Evolutionary conservation across 2,797 vertebrate genomes (phyloP), one percentile per base, ranked within the genome.

Genomic region (Micropoecilia bifurca): DNA sequence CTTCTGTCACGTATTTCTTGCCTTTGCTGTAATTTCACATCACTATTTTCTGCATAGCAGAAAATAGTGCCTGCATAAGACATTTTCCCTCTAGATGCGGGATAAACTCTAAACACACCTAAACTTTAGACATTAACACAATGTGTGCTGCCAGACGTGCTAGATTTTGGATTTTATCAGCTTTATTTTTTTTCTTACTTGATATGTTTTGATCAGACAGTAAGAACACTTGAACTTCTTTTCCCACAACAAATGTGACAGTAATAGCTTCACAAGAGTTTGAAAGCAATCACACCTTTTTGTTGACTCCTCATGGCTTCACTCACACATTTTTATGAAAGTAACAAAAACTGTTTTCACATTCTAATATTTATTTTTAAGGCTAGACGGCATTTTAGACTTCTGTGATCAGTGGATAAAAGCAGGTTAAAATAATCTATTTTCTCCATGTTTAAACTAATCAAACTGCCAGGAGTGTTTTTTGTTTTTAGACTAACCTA

Each of bases 1-100:
- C 53, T 69, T 81, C 79, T 79, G 73, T 80, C 76, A 74, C 83
- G 83, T 77, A 77, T 68, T 41, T 86, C 41, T 71, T 20, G 22
- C 77, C 76, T 81, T 82, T 73, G 63, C 79, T 86, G 73, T 84
- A 85, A 83, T 83, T 79, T 78, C 81, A 76, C 81, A 82, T 68
- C 78, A 73, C 74, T 76, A 69, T 80, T 77, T 85, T 75, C 72
- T 36, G 59, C 73, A 68, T 72, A 83, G n/a, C n/a, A n/a, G n/a
- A n/a, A n/a, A n/a, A n/a, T n/a, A n/a, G n/a, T n/a, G n/a, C n/a
- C n/a, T n/a, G n/a, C n/a, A 79, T 66, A 76, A 83, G 80, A 82
- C 85, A 88, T 88, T 79, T 82, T 28, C 2, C 47, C 80, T 73
- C 79, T 43, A 28, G 80, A 81, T 85, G 78, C 74, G 75, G 74